These are phyloP conservation scores for Drosophila quadrilineata DNA, from an alignment of 1,140 invertebrate species.

Conservation along the genomic window DNA sequence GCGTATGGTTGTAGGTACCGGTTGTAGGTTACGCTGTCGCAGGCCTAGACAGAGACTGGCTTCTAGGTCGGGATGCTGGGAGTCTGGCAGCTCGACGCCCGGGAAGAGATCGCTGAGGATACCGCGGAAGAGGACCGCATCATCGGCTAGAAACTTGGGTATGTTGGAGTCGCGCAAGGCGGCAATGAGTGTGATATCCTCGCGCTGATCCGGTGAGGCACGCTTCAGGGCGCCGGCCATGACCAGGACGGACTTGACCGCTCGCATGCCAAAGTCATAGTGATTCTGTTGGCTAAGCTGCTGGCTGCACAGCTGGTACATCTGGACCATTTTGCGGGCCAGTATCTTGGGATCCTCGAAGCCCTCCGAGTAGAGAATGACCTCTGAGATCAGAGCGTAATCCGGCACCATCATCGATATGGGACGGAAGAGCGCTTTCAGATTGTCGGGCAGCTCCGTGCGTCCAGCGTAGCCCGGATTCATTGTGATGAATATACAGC, in stretches of 20 bases:
- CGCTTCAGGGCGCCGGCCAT: constrained; percentile 95
- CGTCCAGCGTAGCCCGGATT: constrained; percentile 95
- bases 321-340: constrained; percentile 94
- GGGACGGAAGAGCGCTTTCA: constrained; percentile 93
- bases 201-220: constrained; percentile 90
- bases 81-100: constrained; percentile 88
- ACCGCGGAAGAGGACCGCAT: constrained; percentile 91
- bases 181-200: constrained; percentile 90
- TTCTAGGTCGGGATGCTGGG: constrained; percentile 89
- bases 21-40: constrained; percentile 83
- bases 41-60: constrained; percentile 82
- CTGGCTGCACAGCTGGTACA: constrained; percentile 95
- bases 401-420: constrained; percentile 97
- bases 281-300: constrained; percentile 96
- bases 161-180: constrained; percentile 95
- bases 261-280: constrained; percentile 96
- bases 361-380: constrained; percentile 95
- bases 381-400: constrained; percentile 95
- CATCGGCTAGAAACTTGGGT: constrained; percentile 94
- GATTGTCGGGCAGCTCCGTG: constrained; percentile 91
- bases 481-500: constrained; percentile 95
- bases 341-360: constrained; percentile 93
- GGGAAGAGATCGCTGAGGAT: constrained; percentile 96
- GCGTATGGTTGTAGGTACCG: constrained; percentile 85
- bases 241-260: constrained; percentile 87